phyloP scores from a whole-genome alignment of 2,113 vertebrate genomes.

The Ptyas mucosa region DNA sequence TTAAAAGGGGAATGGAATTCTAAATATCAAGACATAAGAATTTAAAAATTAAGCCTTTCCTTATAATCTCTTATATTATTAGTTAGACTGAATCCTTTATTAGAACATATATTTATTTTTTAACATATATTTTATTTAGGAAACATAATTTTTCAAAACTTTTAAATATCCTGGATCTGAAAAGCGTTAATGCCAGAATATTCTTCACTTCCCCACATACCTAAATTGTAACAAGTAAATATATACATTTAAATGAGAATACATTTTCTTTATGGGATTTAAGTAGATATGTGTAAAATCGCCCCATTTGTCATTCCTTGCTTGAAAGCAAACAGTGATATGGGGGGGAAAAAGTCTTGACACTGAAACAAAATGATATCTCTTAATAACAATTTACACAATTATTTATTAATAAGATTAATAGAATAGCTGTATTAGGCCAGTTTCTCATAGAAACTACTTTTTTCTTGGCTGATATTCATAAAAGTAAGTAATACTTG shows the following conservation, averaged over 20 bases:
- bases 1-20: not conserved
- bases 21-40: not conserved
- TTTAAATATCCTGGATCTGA: not conserved
- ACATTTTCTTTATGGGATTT: not conserved
- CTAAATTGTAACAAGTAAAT: constrained; percentile 12
- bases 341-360: too few relatives aligned
- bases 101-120: constrained; percentile 8
- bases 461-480: not conserved
- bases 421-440: not conserved
- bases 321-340: constrained; percentile 20
- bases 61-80: constrained; percentile 22
- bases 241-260: constrained; percentile 17
- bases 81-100: constrained; percentile 13
- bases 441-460: not conserved
- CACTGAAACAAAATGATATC: not conserved
- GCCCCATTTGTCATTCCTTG: constrained; percentile 20
- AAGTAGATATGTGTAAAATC: not conserved
- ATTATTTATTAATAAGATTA: not conserved
- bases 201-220: not conserved
- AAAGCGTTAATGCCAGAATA: not conserved
- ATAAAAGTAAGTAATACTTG: not conserved
- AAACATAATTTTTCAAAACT: not conserved
- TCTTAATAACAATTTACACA: constrained; percentile 7
- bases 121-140: not conserved
- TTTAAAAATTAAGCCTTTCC: not conserved